Base-by-base conservation (phyloP, 2,113 vertebrate genomes). In the Ptilonorhynchus violaceus region DNA sequence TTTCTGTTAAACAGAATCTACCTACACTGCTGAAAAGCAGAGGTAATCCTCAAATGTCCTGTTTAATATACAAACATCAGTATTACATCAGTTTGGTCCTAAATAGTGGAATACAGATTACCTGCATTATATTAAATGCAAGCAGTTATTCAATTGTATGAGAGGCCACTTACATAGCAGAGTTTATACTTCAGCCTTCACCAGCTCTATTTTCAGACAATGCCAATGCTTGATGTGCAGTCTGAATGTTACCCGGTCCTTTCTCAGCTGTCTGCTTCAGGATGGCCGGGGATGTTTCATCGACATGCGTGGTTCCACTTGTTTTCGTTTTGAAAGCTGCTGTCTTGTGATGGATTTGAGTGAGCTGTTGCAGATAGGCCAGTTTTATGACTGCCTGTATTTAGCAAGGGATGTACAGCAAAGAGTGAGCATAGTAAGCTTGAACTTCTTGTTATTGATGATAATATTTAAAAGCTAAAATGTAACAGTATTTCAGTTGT, bases 401-500 rank as follows among this genome's bases (percentile, higher is more conserved):
- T 89, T 86, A 81, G 33, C 27, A 66, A 63, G 44, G 56, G 49
- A 27, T 6, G 1, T 28, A 7, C 28, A 56, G 84, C 44, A 42
- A 75, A 50, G 76, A 70, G 47, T 4, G 1, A 46, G 33, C 37
- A 37, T 53, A 44, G 67, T 69, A 83, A 86, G 55, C 78, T 59
- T 66, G 64, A 80, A 76, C 82, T 90, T 92, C 93, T 96, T 96
- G 68, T 96, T 96, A 85, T 86, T 60, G 91, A 85, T 7, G 41
- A 92, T 98, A 96, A 98, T 97, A 97, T 97, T 97, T 97, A 97
- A 97, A 97, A 98, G 96, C 69, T 92, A 77, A 98, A 98, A 97
- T 96, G 98, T 96, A 98, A 98, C 98, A 97, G 97, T 98, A 96
- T 98, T 98, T 97, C 94, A 89, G 86, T 98, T 91, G 96, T 97